Percentiles rank a stretch among this genome's conserved stretches.
phyloP scores from a whole-genome alignment of 2,888 invertebrate species.

The Caenorhabditis sinica region DNA sequence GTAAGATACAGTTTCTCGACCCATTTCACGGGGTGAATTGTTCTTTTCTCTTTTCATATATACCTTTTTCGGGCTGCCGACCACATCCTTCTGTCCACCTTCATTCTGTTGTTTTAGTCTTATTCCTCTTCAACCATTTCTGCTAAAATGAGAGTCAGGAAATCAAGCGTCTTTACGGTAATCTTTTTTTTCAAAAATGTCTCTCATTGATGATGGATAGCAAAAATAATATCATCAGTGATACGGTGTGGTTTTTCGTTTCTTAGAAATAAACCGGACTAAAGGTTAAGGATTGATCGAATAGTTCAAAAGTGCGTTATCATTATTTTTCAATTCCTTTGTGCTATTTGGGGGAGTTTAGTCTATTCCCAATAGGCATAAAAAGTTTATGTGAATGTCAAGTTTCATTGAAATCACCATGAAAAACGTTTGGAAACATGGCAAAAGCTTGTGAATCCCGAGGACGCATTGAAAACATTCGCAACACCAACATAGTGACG shows the following conservation, averaged over 20 bases:
- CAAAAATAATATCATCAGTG: not conserved
- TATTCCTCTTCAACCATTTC: slow-evolving; percentile 14
- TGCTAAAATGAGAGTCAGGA: slow-evolving; percentile 22
- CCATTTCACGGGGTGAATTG: slow-evolving; percentile 60
- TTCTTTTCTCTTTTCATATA: slow-evolving; percentile 43
- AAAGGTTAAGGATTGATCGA: slow-evolving; percentile 4
- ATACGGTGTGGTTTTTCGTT: not conserved
- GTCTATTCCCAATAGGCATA: not conserved
- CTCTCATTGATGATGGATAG: not conserved
- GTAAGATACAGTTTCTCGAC: slow-evolving; percentile 65
- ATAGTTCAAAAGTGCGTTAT: slow-evolving; percentile 3
- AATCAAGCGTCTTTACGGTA: slow-evolving; percentile 31
- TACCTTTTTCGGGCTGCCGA: slow-evolving; percentile 46
- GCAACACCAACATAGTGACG: slow-evolving; percentile 55
- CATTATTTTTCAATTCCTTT: not conserved
- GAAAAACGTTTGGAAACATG: slow-evolving; percentile 35
- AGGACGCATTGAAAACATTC: slow-evolving; percentile 38
- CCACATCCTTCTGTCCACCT: slow-evolving; percentile 40
- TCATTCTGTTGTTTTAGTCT: slow-evolving; percentile 10
- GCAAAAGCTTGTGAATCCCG: slow-evolving; percentile 18
- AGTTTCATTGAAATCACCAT: slow-evolving; percentile 26
- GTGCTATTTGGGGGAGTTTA: not conserved
- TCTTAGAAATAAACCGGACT: not conserved
- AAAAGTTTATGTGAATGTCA: not conserved
- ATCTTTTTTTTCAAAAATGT: not conserved